Evolutionary conservation across 2,797 vertebrate species (phyloP).

Genomic region (Morelia viridis): DNA sequence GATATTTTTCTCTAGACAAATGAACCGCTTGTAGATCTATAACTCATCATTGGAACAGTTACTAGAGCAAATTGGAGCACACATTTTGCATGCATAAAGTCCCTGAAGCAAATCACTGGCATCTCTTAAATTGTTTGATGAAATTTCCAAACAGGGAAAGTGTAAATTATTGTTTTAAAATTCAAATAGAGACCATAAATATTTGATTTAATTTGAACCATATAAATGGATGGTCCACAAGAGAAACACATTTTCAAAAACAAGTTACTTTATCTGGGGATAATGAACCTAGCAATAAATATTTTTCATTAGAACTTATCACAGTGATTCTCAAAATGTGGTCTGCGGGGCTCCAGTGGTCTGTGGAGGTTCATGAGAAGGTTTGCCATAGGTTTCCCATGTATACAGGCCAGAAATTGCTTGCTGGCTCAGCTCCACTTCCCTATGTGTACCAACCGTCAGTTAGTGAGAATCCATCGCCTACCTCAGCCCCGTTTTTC

Average conservation of each 20-base stretch:
- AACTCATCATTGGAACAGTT: slow-evolving; percentile 20
- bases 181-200: slow-evolving; percentile 18
- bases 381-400: neutral
- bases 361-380: neutral
- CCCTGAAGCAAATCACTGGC: slow-evolving; percentile 3
- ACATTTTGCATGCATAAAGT: slow-evolving; percentile 21
- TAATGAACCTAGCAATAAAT: slow-evolving; percentile 1
- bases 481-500: neutral
- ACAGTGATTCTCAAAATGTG: neutral
- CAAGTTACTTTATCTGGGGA: neutral
- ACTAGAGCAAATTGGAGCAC: neutral
- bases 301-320: neutral
- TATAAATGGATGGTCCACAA: slow-evolving; percentile 9
- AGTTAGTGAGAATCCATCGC: neutral
- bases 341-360: neutral
- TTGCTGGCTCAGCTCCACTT: neutral
- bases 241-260: slow-evolving; percentile 16
- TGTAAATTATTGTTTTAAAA: slow-evolving; percentile 18
- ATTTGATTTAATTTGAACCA: slow-evolving; percentile 1
- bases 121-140: slow-evolving; percentile 7
- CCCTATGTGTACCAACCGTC: neutral
- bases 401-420: neutral
- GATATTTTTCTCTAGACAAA: slow-evolving; percentile 33
- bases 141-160: neutral
- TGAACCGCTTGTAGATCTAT: slow-evolving; percentile 22